Conservation (phyloP, 2,888 invertebrate species). For the Pachymerium ferrugineum region DNA sequence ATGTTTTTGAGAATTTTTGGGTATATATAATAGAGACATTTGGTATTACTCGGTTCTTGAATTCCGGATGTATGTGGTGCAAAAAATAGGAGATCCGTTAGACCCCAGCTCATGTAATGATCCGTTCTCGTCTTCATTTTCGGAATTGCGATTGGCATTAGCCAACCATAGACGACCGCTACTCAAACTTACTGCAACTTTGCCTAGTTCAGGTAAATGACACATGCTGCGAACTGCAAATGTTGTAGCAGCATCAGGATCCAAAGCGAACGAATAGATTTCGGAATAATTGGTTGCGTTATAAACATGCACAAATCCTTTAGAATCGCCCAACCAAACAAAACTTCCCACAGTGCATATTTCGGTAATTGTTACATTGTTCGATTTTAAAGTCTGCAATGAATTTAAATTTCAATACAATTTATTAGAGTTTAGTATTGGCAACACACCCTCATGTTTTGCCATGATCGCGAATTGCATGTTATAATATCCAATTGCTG, state of each 20-base stretch:
- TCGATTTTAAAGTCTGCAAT: constrained; percentile 41
- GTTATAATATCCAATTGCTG: constrained; percentile 43
- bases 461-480: constrained; percentile 44
- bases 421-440: neutral
- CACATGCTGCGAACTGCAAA: constrained; percentile 62
- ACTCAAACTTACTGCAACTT: constrained; percentile 74
- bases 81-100: constrained; percentile 54
- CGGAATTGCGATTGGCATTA: constrained; percentile 54
- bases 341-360: constrained; percentile 66
- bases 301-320: constrained; percentile 77
- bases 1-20: too few species aligned
- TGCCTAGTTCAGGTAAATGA: constrained; percentile 59
- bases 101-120: constrained; percentile 38
- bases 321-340: constrained; percentile 88
- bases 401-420: constrained; percentile 30
- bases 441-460: constrained; percentile 43
- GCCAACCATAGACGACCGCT: constrained; percentile 72
- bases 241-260: constrained; percentile 57
- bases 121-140: constrained; percentile 44
- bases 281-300: constrained; percentile 44
- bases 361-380: constrained; percentile 49
- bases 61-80: constrained; percentile 52
- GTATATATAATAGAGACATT: constrained; percentile 45
- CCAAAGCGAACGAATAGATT: constrained; percentile 59
- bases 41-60: neutral